Evolutionary conservation across 2,888 invertebrate genomes (phyloP), one percentile per base, ranked within the genome.

Genomic region (Iphiclides podalirius): DNA sequence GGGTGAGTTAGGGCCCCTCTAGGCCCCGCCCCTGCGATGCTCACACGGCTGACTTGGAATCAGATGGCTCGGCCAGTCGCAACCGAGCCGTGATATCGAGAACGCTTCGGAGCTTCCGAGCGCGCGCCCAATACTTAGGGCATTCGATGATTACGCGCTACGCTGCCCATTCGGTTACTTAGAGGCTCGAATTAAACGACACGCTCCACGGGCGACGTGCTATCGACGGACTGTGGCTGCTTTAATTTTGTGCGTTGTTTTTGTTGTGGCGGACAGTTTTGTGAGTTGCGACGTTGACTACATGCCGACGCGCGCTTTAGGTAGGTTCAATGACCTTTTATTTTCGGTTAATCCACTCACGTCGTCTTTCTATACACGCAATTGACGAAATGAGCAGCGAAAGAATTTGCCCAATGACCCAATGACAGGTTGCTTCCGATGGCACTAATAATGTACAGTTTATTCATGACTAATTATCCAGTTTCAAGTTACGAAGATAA

Each of bases 31-130:
- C 79, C 72, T 64, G 63, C 64, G 75, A 75, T 89, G 88, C 87
- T 88, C 88, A 87, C 79, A 88, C 89, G 89, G 88, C 82, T 89
- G 83, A 89, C 69, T 89, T 86, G 86, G 76, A 87, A 88, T 87
- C 87, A 86, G 87, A 86, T 85, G 84, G 85, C 79, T 81, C 75
- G 84, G 84, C 81, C 88, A 88, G 88, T 88, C 85, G 85, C 74
- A 72, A 87, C 71, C 87, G 78, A 87, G 89, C 88, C 88, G 86
- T 87, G 81, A 74, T 79, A 81, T 79, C 84, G 86, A 76, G 78
- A 87, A 85, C 86, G 86, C 83, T 83, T 84, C 85, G 87, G 72
- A 77, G 83, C 74, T 67, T 79, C 77, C 75, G 70, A 64, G 63
- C n/a, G n/a, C 70, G 64, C 75, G 70, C 75, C 75, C 73, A 77